phyloP scores from a whole-genome alignment of 30 jellyfish, hydroid and myxozoan genomes.

The Hydractinia echinata region DNA sequence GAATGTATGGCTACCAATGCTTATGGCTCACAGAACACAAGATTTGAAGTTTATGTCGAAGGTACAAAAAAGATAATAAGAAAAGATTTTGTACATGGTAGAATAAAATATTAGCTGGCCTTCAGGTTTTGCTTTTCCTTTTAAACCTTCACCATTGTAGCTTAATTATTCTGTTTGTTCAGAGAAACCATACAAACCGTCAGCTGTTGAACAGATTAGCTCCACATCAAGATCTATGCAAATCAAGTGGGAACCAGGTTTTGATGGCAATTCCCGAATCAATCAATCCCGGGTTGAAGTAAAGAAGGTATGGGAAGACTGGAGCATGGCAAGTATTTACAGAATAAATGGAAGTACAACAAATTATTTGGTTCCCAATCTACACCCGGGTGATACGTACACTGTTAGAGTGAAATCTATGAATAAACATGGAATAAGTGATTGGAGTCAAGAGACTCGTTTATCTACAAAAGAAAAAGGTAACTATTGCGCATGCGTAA shows the following conservation, averaged over 20 bases:
- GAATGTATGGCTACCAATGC: slow-evolving; percentile 61
- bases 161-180: not conserved
- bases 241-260: slow-evolving; percentile 62
- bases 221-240: slow-evolving; percentile 59
- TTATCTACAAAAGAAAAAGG: slow-evolving; percentile 89
- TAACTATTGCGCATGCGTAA: not conserved
- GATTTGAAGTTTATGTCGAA: slow-evolving; percentile 46
- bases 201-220: slow-evolving; percentile 27
- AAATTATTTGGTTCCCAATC: slow-evolving; percentile 16
- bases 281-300: slow-evolving; percentile 42
- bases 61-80: slow-evolving; percentile 37
- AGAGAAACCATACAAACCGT: slow-evolving; percentile 48
- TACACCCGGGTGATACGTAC: slow-evolving; percentile 60
- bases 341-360: slow-evolving; percentile 44
- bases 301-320: slow-evolving; percentile 32
- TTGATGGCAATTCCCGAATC: slow-evolving; percentile 58
- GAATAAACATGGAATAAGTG: slow-evolving; percentile 62
- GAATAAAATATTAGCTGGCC: not conserved
- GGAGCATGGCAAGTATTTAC: slow-evolving; percentile 26
- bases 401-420: slow-evolving; percentile 52
- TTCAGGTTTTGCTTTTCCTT: no score
- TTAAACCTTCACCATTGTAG: not conserved
- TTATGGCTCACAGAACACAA: slow-evolving; percentile 56
- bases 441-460: slow-evolving; percentile 40
- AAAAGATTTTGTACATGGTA: not conserved